Conservation (phyloP, 2,113 vertebrate species). For the Raja brachyura region DNA sequence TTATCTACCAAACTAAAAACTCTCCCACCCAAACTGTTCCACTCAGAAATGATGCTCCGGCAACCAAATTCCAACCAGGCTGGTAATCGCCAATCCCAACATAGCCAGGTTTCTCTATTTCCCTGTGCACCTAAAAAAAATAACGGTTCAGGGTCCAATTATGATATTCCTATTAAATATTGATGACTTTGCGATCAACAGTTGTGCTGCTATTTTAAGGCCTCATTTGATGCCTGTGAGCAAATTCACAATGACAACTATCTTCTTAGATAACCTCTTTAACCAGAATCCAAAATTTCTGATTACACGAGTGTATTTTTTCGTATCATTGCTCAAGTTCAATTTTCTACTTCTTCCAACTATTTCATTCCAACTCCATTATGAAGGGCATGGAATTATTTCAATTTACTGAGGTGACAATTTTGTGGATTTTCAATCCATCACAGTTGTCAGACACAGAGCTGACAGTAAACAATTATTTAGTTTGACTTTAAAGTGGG, state of each 20-base stretch:
- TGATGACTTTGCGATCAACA: not conserved
- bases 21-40: not conserved
- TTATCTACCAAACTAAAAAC: too few relatives aligned
- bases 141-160: not conserved
- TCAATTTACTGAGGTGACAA: not conserved
- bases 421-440: not conserved
- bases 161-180: not conserved
- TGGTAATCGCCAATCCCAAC: not conserved
- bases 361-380: not conserved
- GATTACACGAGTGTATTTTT: not conserved
- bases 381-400: not conserved
- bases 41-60: not conserved
- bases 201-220: not conserved
- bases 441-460: not conserved
- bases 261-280: not conserved
- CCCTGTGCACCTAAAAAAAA: not conserved
- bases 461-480: not conserved
- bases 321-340: conserved; percentile 3
- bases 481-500: not conserved
- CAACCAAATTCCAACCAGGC: not conserved
- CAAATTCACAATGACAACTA: not conserved
- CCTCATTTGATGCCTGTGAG: not conserved
- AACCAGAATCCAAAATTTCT: not conserved
- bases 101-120: not conserved
- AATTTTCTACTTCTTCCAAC: conserved; percentile 6